These are phyloP conservation scores for Bombus haemorrhoidalis DNA, from an alignment of 1,140 invertebrate genomes.

Conservation along the genomic window DNA sequence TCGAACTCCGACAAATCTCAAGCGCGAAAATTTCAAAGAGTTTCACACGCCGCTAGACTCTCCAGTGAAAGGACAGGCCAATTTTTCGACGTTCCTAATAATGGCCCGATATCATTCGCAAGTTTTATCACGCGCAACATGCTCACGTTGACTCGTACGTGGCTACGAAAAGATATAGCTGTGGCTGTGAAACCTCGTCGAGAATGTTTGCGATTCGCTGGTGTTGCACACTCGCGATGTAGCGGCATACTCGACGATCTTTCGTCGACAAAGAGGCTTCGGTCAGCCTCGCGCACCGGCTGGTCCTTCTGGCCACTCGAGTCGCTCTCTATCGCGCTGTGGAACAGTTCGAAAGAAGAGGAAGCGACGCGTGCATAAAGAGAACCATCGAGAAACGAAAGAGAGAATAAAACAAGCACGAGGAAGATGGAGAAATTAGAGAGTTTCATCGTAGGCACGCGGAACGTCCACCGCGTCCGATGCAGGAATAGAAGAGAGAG, in stretches of 20 bases:
- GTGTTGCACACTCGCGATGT: constrained; percentile 18
- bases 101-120: background rate
- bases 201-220: constrained; percentile 29
- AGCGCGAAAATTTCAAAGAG: background rate
- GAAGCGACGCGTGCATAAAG: constrained; percentile 12
- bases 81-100: background rate
- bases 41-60: background rate
- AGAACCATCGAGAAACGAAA: background rate
- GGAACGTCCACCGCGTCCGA: constrained; percentile 38
- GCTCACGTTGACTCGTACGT: background rate
- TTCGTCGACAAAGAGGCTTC: constrained; percentile 61
- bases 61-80: background rate
- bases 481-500: constrained; percentile 12
- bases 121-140: background rate
- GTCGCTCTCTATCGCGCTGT: background rate
- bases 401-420: background rate
- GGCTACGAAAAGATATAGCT: constrained; percentile 24
- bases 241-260: constrained; percentile 54
- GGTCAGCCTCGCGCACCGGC: constrained; percentile 26
- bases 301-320: constrained; percentile 29
- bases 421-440: background rate
- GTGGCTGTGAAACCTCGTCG: constrained; percentile 27
- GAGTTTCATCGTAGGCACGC: constrained; percentile 35
- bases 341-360: constrained; percentile 15
- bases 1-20: background rate